Evolutionary conservation across 2,797 vertebrate genomes (phyloP).

Genomic region (Artibeus lituratus): DNA sequence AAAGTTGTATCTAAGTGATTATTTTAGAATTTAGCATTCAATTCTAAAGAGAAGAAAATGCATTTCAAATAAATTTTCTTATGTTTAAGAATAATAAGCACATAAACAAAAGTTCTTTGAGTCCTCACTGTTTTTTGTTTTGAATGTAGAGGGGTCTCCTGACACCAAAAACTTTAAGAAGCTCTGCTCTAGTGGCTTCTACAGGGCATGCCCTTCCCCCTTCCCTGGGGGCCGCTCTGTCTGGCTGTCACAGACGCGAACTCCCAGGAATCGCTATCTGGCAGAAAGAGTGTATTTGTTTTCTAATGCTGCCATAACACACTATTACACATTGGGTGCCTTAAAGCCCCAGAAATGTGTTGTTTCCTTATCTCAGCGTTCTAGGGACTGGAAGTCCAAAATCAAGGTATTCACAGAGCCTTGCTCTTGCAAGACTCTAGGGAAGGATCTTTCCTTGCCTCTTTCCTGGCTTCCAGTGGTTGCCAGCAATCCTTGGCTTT

Average conservation of each 20-base stretch:
- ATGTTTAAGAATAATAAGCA: background rate
- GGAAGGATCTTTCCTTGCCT: background rate
- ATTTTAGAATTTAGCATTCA: background rate
- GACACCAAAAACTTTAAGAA: background rate
- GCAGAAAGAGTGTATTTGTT: background rate
- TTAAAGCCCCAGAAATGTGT: background rate
- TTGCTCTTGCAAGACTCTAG: background rate
- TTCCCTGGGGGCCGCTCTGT: background rate
- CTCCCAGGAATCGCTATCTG: background rate
- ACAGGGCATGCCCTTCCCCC: fast-evolving
- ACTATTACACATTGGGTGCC: background rate
- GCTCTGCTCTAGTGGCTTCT: background rate
- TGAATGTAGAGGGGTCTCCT: background rate
- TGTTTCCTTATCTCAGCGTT: background rate
- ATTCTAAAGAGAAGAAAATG: background rate
- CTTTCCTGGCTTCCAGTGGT: background rate
- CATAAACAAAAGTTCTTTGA: background rate
- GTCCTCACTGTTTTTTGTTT: background rate
- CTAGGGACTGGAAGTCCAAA: background rate
- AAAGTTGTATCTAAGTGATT: background rate
- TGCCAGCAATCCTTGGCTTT: background rate
- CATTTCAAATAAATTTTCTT: background rate
- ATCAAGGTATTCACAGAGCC: background rate
- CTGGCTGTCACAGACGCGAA: background rate
- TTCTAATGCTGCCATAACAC: too few species aligned